These are phyloP conservation scores for Pelmatolapia mariae DNA, from an alignment of 2,113 vertebrate genomes.

Conservation along the genomic window DNA sequence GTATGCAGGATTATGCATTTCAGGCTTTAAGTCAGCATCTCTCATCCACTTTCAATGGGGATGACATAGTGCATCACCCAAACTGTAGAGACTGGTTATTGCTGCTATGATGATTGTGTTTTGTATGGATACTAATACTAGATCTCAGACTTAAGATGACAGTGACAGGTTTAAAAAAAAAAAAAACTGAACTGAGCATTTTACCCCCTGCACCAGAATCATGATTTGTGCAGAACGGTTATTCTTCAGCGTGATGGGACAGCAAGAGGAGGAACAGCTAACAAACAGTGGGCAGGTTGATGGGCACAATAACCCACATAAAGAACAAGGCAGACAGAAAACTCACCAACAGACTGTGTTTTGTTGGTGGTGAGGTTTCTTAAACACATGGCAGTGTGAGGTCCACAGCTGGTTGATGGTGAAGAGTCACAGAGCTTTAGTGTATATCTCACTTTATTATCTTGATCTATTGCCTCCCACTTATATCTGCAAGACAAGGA, in stretches of 20 bases:
- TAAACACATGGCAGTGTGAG: slow-evolving; percentile 74
- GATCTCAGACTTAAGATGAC: background rate
- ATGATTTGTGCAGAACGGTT: background rate
- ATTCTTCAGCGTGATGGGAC: background rate
- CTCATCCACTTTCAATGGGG: background rate
- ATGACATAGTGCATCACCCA: background rate
- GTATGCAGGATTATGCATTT: background rate
- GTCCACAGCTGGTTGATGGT: slow-evolving; percentile 61
- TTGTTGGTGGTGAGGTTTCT: background rate
- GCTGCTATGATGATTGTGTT: background rate
- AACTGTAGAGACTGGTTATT: background rate
- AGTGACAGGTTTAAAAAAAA: background rate
- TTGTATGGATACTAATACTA: background rate
- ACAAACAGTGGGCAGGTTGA: background rate
- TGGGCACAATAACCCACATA: background rate
- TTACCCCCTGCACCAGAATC: background rate
- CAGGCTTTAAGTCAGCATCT: background rate
- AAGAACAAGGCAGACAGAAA: background rate
- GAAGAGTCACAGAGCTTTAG: slow-evolving; percentile 78
- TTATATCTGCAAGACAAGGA: slow-evolving; percentile 73
- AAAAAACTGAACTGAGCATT: background rate
- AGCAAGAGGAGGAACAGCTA: background rate
- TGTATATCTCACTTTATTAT: slow-evolving; percentile 76
- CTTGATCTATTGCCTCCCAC: slow-evolving; percentile 85
- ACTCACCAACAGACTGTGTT: slow-evolving; percentile 83